These are phyloP conservation scores for Herminia tarsipennalis DNA, from an alignment of 2,888 invertebrate species.

Conservation along the genomic window DNA sequence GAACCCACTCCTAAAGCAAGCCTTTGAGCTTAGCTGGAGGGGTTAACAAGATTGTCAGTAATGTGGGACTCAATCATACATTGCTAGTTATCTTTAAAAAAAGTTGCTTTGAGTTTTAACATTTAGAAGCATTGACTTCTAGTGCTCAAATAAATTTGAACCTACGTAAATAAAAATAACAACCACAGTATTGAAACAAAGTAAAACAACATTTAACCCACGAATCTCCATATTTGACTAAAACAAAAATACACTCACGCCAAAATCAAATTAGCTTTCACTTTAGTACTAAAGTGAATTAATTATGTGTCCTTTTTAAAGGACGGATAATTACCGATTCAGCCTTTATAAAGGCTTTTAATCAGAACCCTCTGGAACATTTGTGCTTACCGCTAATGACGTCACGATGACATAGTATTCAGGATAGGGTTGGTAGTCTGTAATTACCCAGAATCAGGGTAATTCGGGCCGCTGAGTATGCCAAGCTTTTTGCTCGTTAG, in stretches of 20 bases:
- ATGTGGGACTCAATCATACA: too few species aligned
- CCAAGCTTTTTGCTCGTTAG: slow-evolving; percentile 79
- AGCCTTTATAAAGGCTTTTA: slow-evolving; percentile 47
- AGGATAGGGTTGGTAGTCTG: slow-evolving; percentile 69
- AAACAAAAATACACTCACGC: neutral
- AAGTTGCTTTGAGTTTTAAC: too few species aligned
- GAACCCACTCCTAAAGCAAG: too few species aligned
- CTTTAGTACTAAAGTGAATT: slow-evolving; percentile 15
- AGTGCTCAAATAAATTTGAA: neutral
- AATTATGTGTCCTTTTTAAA: slow-evolving; percentile 45
- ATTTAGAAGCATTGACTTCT: neutral
- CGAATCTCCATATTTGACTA: neutral
- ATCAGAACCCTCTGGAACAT: slow-evolving; percentile 59
- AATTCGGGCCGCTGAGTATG: slow-evolving; percentile 73
- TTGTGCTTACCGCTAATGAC: slow-evolving; percentile 80
- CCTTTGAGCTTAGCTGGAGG: too few species aligned
- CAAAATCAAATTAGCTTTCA: slow-evolving; percentile 25
- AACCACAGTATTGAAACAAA: too few species aligned
- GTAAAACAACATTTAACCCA: too few species aligned
- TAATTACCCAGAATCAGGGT: slow-evolving; percentile 82
- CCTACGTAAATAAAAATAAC: neutral
- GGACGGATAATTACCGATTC: slow-evolving; percentile 47
- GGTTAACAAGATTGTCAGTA: too few species aligned
- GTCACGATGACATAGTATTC: slow-evolving; percentile 80
- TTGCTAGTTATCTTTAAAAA: too few species aligned